Evolutionary conservation across 2,113 vertebrate genomes (phyloP), one percentile per base, ranked within the genome.

Genomic region (Pterocles burchelli): DNA sequence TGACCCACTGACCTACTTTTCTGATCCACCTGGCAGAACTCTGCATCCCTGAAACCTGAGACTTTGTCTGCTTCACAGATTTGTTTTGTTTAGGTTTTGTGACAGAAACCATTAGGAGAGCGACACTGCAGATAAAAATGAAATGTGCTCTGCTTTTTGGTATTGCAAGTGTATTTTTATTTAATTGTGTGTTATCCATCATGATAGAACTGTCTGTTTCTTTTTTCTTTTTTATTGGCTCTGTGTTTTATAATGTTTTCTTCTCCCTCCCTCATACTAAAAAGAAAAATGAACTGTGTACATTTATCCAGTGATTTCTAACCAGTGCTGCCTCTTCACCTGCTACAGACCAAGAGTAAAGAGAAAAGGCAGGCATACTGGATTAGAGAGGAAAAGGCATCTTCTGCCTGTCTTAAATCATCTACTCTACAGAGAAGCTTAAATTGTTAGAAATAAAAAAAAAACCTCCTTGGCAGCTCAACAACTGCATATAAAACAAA

Each of bases 1-100:
- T 97, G 97, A 98, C 98, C 97, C 96, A 98, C 96, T 98, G 97
- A 98, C 98, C 98, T 98, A 98, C 95, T 98, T 98, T 97, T 88
- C 93, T 31, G 66, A 62, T 91, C 72, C 49, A 89, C 95, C 93
- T 94, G 82, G 94, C 68, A 79, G 95, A 93, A 88, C 92, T 90
- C 92, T 73, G 88, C 84, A 88, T 78, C 88, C 52, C 65, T 67
- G 88, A 92, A 93, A 94, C 45, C 78, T 45, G 86, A 84, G 89
- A 68, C 33, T 18, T 85, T 22, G 82, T 63, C 88, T 91, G 93
- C 94, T 89, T 75, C 87, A 12, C 55, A 4, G 80, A 92, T 91
- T 91, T 90, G 89, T 95, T 96, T 97, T 95, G 93, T 73, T 97
- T 85, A 93, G 72, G 38, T 84, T 95, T 88, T 76, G 55, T 92